Evolutionary conservation across 2,113 vertebrate species (phyloP), one percentile per base, ranked within the genome.

Genomic region (Balaenoptera acutorostrata): DNA sequence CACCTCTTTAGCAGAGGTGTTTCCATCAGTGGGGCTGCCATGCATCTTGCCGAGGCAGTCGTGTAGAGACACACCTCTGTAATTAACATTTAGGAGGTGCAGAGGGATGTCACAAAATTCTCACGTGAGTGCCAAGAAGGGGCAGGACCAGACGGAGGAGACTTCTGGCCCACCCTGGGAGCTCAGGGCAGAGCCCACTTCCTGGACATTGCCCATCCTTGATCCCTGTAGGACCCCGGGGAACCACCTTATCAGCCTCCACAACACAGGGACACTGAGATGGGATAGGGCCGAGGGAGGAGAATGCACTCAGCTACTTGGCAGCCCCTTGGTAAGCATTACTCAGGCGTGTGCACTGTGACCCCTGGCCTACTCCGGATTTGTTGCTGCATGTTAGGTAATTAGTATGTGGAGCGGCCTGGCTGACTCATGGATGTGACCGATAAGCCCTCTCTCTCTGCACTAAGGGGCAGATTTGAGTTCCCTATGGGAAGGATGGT

Each of bases 331-430:
- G 21, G 21, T 17, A 27, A 84, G 68, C 9, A 6, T 93, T 75
- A 33, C 44, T 33, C 33, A 66, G 87, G 69, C 4, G 12, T 21
- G 23, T 44, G 49, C 33, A 39, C 33, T 0, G 0, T 69, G 88
- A 93, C 96, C 97, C 59, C 72, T 23, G 72, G 49, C 93, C 97
- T 93, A 57, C 77, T 97, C 93, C 57, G 29, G 90, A 55, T 63
- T 20, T 66, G 96, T 39, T 66, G 41, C 8, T 25, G 31, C 87
- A 61, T 0, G 36, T 88, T 36, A 17, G 33, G 44, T 68, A 88
- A 90, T 95, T 74, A 41, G 75, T 33, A 44, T 9, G 59, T 59
- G 59, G 39, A 49, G 81, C 39, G 33, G 80, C 46, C n/a, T 13
- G 4, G 39, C 4, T 46, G 94, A 89, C 69, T 96, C 49, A 69